phyloP scores from a whole-genome alignment of 2,797 vertebrate species.

The Pangasius djambal region DNA sequence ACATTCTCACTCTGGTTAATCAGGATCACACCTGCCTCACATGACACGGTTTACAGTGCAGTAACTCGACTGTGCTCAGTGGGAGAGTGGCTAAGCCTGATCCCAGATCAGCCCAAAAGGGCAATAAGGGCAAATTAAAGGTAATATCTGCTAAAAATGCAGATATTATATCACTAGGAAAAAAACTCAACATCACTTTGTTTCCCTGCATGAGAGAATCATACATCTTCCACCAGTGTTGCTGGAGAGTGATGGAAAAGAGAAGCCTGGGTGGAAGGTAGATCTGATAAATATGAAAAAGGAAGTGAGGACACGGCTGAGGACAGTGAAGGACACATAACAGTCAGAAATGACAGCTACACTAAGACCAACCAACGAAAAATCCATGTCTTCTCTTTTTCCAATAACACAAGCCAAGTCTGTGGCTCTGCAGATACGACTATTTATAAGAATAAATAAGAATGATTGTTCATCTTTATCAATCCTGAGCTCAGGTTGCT shows the following conservation, averaged over 20 bases:
- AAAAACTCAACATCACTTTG: not conserved
- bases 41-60: not conserved
- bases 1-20: not conserved
- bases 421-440: not conserved
- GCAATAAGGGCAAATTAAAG: no score
- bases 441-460: not conserved
- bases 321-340: not conserved
- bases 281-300: not conserved
- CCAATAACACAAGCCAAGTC: not conserved
- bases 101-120: slow-evolving; percentile 2
- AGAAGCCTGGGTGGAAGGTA: not conserved
- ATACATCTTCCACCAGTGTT: not conserved
- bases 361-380: not conserved
- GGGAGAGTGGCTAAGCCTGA: not conserved
- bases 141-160: not conserved
- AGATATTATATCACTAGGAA: not conserved
- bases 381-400: not conserved
- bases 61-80: not conserved
- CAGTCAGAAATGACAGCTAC: not conserved
- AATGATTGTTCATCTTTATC: not conserved
- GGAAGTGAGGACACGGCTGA: slow-evolving; percentile 22
- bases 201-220: not conserved
- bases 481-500: not conserved
- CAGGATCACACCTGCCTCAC: not conserved
- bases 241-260: not conserved